Evolutionary conservation across 2,888 invertebrate genomes (phyloP), one percentile per base, ranked within the genome.

Genomic region (Unio pictorum): DNA sequence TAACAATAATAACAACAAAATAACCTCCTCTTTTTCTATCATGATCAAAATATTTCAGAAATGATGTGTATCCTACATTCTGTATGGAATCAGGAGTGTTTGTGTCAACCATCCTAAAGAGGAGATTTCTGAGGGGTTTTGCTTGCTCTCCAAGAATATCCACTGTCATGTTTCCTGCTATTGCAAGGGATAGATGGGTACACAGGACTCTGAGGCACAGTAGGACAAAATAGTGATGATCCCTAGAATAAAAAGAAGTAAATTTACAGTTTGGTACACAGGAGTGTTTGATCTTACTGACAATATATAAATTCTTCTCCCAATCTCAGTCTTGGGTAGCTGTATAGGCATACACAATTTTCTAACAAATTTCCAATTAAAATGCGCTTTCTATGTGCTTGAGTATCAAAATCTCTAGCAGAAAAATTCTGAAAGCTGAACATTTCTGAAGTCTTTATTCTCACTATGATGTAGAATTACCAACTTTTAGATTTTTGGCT

Each of bases 171-270:
- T 92, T 92, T 57, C 91, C 92, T 71, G 90, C 91, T 61, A 92
- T 89, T 62, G 93, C 92, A 71, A 93, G 87, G 60, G 92, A 92
- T 70, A 93, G 90, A 88, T 93, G 93, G 4, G 92, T 92, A 74
- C 91, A 91, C 20, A 93, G 87, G 63, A 93, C 89, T 78, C 92
- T 91, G 67, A 93, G 87, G 79, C 92, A 92, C 54, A 92, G 87
- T 67, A 91, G 85, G 17, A 93, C 92, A 87, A 93, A 93, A 73
- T 91, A 88, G 71, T 92, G 91, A 78, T 93, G 93, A 64, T 92
- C 92, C 61, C 91, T 91, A 81, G 56, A 82, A 76, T 69, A 57
- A 64, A 61, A 64, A 60, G 26, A 60, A 18, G 15, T 5, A 17
- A 18, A 28, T 28, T 45, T 45, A 45, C 11, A 45, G 45, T 11